These are phyloP conservation scores for Drosophila mayaguana DNA, from an alignment of 2,888 invertebrate species.

Conservation along the genomic window DNA sequence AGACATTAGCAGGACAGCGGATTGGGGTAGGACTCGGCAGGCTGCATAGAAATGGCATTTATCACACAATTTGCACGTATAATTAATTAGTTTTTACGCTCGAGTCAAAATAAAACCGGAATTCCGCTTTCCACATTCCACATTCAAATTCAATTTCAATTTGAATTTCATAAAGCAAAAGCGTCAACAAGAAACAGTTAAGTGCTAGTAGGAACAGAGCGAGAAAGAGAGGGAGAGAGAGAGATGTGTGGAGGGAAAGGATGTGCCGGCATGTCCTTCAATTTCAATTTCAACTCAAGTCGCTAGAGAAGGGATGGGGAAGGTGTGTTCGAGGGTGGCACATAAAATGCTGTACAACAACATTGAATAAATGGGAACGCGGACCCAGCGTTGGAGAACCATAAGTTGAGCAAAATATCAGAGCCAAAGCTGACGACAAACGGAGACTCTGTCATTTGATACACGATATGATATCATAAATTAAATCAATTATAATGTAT, in stretches of 20 bases:
- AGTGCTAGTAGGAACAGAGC: background rate
- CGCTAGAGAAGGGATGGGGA: background rate
- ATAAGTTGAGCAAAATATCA: constrained; percentile 22
- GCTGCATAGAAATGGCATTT: constrained; percentile 59
- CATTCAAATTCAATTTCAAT: constrained; percentile 48
- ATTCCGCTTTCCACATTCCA: constrained; percentile 45
- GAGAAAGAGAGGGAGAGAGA: background rate
- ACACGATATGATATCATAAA: too few relatives aligned
- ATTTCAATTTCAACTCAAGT: constrained; percentile 40
- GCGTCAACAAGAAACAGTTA: constrained; percentile 34
- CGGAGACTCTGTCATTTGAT: constrained; percentile 24
- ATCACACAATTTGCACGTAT: constrained; percentile 78
- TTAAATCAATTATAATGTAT: too few relatives aligned
- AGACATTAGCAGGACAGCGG: background rate
- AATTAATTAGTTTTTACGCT: constrained; percentile 74
- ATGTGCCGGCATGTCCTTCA: constrained; percentile 59
- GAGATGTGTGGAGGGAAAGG: background rate
- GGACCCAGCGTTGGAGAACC: constrained; percentile 11
- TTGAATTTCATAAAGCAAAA: constrained; percentile 70
- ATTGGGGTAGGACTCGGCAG: background rate
- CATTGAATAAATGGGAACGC: constrained; percentile 40
- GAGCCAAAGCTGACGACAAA: constrained; percentile 19
- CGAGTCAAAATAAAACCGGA: constrained; percentile 33
- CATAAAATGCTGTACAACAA: constrained; percentile 50
- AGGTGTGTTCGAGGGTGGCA: background rate